phyloP scores from a whole-genome alignment of 2,888 invertebrate species.

The Agapostemon virescens region DNA sequence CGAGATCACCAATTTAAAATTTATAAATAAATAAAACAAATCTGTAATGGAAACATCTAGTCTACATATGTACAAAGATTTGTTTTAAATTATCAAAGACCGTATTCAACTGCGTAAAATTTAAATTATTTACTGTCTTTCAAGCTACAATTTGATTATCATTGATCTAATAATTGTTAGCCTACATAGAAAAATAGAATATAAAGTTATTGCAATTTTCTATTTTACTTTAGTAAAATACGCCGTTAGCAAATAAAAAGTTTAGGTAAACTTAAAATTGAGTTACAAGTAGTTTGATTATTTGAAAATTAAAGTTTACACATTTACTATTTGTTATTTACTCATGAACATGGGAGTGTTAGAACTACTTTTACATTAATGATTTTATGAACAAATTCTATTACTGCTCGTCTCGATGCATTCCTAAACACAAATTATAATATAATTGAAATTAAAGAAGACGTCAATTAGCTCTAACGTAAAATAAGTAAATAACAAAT shows the following conservation, averaged over 20 bases:
- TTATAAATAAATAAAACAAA: not conserved
- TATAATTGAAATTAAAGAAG: slow-evolving; percentile 12
- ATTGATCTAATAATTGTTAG: slow-evolving; percentile 7
- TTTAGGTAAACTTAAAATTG: slow-evolving; percentile 20
- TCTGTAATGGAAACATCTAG: not conserved
- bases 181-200: slow-evolving; percentile 59
- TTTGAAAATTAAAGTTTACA: slow-evolving; percentile 3
- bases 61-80: slow-evolving; percentile 12
- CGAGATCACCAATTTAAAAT: not conserved
- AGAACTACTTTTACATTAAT: not conserved
- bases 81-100: slow-evolving; percentile 5
- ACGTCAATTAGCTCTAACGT: not conserved
- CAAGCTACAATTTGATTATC: slow-evolving; percentile 6
- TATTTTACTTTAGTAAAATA: slow-evolving; percentile 28
- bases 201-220: slow-evolving; percentile 19
- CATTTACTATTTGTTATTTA: slow-evolving; percentile 19
- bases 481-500: slow-evolving; percentile 33
- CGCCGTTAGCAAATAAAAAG: slow-evolving; percentile 23
- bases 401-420: not conserved
- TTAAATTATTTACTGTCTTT: slow-evolving; percentile 9
- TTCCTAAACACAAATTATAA: not conserved
- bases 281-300: slow-evolving; percentile 33
- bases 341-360: not conserved
- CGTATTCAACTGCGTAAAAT: slow-evolving; percentile 13
- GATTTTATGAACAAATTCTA: not conserved